A percentile compares a stretch with the other conserved stretches of the same genome.
Conservation (phyloP, 2,113 vertebrate species). For the Urocitellus parryii region DNA sequence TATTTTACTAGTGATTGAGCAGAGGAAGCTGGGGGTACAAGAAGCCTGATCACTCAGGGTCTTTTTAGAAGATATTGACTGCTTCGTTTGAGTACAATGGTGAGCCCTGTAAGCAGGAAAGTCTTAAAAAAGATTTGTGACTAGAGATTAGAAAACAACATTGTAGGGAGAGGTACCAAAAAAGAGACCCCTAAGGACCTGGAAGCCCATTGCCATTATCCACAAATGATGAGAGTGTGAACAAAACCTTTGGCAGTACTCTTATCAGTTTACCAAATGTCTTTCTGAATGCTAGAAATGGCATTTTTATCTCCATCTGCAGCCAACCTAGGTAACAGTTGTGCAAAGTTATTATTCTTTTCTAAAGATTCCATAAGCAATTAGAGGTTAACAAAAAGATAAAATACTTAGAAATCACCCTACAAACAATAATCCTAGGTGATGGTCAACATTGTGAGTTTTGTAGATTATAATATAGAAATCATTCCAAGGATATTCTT, state of each 20-base stretch:
- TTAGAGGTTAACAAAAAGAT: not conserved
- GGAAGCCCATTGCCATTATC: not conserved
- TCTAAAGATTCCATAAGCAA: not conserved
- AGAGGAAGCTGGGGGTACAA: not conserved
- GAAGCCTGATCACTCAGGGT: not conserved
- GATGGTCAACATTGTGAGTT: not conserved
- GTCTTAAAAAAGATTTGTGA: not conserved
- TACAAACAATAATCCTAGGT: not conserved
- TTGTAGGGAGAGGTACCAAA: not conserved
- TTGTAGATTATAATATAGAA: not conserved
- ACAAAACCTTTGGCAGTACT: not conserved
- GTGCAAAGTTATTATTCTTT: not conserved
- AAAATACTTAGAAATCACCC: not conserved
- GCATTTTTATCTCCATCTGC: not conserved
- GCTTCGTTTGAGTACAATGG: not conserved
- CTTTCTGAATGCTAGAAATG: not conserved
- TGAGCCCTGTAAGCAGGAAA: not conserved
- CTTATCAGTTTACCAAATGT: not conserved
- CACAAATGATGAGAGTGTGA: not conserved
- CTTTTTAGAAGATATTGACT: not conserved
- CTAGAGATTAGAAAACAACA: not conserved
- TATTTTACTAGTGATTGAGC: not conserved
- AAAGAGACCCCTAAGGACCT: not conserved
- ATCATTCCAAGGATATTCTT: not conserved
- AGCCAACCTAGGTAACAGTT: not conserved